These are phyloP conservation scores for Elaphurus davidianus DNA, from an alignment of 2,113 vertebrate species.

Conservation along the genomic window DNA sequence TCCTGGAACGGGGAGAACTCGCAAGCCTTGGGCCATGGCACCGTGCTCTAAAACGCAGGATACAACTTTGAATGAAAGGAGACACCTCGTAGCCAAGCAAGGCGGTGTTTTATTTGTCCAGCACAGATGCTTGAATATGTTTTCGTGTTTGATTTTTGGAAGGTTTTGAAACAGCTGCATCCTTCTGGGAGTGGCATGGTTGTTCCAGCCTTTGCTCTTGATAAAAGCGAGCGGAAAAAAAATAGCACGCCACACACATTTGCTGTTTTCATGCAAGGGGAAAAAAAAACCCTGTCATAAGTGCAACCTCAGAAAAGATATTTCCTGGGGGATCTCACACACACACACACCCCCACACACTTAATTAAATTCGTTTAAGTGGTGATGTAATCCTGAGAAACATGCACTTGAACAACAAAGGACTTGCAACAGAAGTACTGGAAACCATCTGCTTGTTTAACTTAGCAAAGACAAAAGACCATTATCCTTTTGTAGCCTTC, in stretches of 20 bases:
- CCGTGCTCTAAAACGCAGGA: not conserved
- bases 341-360: not conserved
- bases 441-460: conserved; percentile 58
- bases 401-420: conserved; percentile 57
- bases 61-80: not conserved
- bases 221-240: not conserved
- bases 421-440: not conserved
- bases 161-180: conserved; percentile 41
- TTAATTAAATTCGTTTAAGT: conserved; percentile 58
- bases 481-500: conserved; percentile 19
- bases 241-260: not conserved
- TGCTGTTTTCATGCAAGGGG: not conserved
- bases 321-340: conserved; percentile 53
- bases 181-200: conserved; percentile 15
- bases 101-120: not conserved
- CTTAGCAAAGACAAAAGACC: conserved; percentile 21
- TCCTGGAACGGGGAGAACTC: not conserved
- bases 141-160: not conserved
- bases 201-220: conserved; percentile 18
- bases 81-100: not conserved
- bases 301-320: conserved; percentile 35
- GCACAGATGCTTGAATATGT: conserved; percentile 17
- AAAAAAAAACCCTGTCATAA: not conserved
- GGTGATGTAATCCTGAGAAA: conserved; percentile 66
- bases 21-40: rapidly evolving